Percentiles rank a stretch among this genome's conserved stretches.
Evolutionary conservation across 2,888 invertebrate species (phyloP).

Genomic region (Drosophila nr. perissopoda): DNA sequence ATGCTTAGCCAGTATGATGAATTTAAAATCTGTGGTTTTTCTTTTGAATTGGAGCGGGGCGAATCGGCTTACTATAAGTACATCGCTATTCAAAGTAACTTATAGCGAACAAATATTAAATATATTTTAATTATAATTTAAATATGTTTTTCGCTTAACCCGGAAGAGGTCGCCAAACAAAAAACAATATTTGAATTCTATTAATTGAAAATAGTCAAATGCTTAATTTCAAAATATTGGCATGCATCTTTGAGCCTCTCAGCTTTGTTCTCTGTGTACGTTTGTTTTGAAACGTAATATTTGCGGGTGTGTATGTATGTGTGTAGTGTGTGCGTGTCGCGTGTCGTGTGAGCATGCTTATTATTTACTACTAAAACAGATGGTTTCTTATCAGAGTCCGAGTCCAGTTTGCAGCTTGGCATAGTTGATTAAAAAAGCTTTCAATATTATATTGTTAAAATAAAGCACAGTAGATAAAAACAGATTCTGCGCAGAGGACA

Average conservation of each 20-base stretch:
- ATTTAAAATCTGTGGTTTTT: not conserved
- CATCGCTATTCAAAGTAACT: not conserved
- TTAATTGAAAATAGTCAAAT: not conserved
- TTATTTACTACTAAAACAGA: constrained; percentile 44
- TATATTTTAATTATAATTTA: not conserved
- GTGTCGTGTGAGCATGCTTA: constrained; percentile 20
- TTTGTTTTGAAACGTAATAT: not conserved
- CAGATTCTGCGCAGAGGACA: constrained; percentile 56
- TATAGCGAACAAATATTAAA: not conserved
- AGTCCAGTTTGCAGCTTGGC: constrained; percentile 6
- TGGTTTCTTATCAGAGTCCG: constrained; percentile 52
- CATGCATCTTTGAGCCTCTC: not conserved
- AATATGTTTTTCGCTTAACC: not conserved
- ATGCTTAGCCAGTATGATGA: not conserved
- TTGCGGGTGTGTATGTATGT: not conserved
- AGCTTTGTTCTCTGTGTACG: not conserved
- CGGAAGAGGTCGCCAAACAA: not conserved
- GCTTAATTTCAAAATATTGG: not conserved
- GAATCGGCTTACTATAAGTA: not conserved
- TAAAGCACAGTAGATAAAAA: constrained; percentile 19
- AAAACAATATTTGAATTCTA: not conserved
- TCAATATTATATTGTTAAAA: constrained; percentile 43
- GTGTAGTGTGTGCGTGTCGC: constrained; percentile 1
- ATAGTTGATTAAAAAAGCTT: constrained; percentile 35
- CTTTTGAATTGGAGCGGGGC: not conserved